These are phyloP conservation scores for Neelides folsomi DNA, from an alignment of 2,888 invertebrate genomes.

Conservation along the genomic window DNA sequence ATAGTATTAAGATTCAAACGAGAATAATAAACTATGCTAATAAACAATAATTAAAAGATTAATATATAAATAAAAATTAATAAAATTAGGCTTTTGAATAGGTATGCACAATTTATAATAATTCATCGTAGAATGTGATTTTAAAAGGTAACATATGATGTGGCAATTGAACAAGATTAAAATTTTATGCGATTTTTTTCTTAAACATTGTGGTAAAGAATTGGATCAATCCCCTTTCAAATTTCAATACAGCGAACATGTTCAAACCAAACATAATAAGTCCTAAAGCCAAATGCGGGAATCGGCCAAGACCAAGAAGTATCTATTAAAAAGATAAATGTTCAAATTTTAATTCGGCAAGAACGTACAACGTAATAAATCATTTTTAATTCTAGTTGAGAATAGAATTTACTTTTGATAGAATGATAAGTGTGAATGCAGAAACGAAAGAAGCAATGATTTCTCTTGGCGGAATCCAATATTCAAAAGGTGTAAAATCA, in stretches of 20 bases:
- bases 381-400: neutral
- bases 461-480: slow-evolving; percentile 19
- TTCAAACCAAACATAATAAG: slow-evolving; percentile 20
- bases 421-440: slow-evolving; percentile 16
- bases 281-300: slow-evolving; percentile 20
- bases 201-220: slow-evolving; percentile 31
- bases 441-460: slow-evolving; percentile 14
- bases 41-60: no score
- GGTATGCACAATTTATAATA: no score
- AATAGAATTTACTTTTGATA: slow-evolving; percentile 8
- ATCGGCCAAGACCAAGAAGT: slow-evolving; percentile 15
- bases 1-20: no score
- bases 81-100: no score
- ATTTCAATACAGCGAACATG: slow-evolving; percentile 11
- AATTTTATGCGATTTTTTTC: slow-evolving; percentile 13
- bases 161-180: no score
- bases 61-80: no score
- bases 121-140: no score
- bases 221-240: slow-evolving; percentile 21
- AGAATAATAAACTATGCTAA: no score
- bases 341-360: no score
- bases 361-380: neutral
- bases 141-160: no score
- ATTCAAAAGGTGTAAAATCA: slow-evolving; percentile 25
- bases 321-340: slow-evolving; percentile 7